phyloP scores from a whole-genome alignment of 1,140 invertebrate species.

The Pectinophora gossypiella region DNA sequence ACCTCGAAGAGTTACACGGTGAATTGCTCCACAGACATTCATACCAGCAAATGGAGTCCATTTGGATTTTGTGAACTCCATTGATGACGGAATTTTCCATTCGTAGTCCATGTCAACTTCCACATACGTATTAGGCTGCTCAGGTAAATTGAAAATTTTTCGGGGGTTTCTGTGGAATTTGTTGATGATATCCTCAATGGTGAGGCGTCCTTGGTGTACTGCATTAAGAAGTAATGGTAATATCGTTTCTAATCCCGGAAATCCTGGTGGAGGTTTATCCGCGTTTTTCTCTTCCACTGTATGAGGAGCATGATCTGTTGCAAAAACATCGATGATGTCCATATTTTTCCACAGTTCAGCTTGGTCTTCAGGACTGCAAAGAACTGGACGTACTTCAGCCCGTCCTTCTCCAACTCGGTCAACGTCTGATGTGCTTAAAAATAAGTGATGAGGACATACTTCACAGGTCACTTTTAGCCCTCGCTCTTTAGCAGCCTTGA shows the following conservation, averaged over 20 bases:
- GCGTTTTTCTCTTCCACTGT: conserved; percentile 91
- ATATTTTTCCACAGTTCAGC: conserved; percentile 98
- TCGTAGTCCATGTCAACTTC: conserved; percentile 96
- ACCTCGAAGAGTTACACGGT: conserved; percentile 94
- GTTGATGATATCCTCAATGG: conserved; percentile 93
- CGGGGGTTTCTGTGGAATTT: conserved; percentile 96
- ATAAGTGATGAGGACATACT: conserved; percentile 98
- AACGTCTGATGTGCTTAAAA: conserved; percentile 89
- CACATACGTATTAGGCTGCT: conserved; percentile 97
- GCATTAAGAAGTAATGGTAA: conserved; percentile 96
- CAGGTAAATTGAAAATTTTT: conserved; percentile 96
- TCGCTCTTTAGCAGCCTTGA: conserved; percentile 93
- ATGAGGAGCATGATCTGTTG: conserved; percentile 99
- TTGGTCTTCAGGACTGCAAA: conserved; percentile 93
- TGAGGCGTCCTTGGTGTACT: conserved; percentile 93
- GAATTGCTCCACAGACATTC: conserved; percentile 91
- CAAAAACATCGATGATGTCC: conserved; percentile 97
- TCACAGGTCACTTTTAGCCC: conserved; percentile 97
- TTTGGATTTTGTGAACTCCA: conserved; percentile 91
- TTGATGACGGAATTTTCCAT: conserved; percentile 91
- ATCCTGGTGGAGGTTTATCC: conserved; percentile 90
- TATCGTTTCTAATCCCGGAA: conserved; percentile 98
- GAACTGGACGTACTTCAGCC: conserved; percentile 89
- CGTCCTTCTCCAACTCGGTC: conserved; percentile 79
- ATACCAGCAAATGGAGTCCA: conserved; percentile 98